These are phyloP conservation scores for Diadegma fenestrale DNA, from an alignment of 2,888 invertebrate genomes.

Conservation along the genomic window DNA sequence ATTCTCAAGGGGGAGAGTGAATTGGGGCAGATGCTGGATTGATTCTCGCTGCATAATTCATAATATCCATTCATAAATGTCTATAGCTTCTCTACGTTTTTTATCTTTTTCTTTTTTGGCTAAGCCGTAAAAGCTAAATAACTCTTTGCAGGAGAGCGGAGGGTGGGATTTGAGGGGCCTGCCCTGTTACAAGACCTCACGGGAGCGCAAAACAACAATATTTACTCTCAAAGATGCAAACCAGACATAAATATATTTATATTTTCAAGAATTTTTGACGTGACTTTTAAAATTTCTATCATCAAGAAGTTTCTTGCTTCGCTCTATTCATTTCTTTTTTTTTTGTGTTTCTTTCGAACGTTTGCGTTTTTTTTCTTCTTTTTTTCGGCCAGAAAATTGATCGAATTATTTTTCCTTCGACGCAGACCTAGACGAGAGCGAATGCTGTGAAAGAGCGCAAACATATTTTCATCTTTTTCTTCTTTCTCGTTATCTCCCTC, in stretches of 20 bases:
- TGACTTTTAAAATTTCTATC: constrained; percentile 11
- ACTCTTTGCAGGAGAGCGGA: constrained; percentile 76
- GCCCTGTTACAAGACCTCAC: constrained; percentile 81
- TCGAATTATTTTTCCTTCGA: constrained; percentile 66
- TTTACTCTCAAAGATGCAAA: constrained; percentile 80
- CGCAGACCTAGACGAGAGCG: constrained; percentile 74
- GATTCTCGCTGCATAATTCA: constrained; percentile 78
- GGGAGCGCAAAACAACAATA: constrained; percentile 76
- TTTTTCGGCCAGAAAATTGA: constrained; percentile 75
- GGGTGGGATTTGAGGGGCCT: constrained; percentile 80
- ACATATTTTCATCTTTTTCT: constrained; percentile 38
- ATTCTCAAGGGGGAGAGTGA: constrained; percentile 35
- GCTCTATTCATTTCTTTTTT: constrained; percentile 17
- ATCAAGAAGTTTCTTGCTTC: constrained; percentile 9
- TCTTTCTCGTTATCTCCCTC: constrained; percentile 2
- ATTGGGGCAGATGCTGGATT: constrained; percentile 73
- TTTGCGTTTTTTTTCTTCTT: constrained; percentile 73
- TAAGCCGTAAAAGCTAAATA: constrained; percentile 80
- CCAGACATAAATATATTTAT: constrained; percentile 80
- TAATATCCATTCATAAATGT: constrained; percentile 39
- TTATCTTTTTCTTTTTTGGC: constrained; percentile 71
- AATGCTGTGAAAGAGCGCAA: constrained; percentile 78
- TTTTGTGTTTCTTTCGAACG: constrained; percentile 67
- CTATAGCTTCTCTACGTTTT: constrained; percentile 73
- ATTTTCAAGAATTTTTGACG: constrained; percentile 25